Conservation (phyloP, 2,888 invertebrate species). For the Diplolepis rosae region DNA sequence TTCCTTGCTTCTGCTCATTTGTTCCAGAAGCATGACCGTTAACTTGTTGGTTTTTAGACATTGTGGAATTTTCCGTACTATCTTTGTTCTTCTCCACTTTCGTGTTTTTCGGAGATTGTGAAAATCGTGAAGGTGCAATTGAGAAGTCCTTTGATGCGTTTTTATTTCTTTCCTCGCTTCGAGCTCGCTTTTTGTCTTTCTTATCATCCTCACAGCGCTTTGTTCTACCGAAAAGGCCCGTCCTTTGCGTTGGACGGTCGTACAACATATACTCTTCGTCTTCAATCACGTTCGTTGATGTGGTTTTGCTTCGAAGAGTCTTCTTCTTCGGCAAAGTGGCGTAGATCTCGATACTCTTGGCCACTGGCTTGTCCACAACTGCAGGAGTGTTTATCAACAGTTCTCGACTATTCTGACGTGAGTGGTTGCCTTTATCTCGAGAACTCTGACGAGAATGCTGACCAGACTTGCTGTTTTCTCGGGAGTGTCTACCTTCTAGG, state of each 20-base stretch:
- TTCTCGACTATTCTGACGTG: constrained; percentile 79
- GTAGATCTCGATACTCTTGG: constrained; percentile 89
- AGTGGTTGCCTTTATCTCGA: constrained; percentile 80
- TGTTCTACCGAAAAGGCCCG: constrained; percentile 81
- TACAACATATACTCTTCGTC: constrained; percentile 81
- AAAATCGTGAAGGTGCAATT: constrained; percentile 77
- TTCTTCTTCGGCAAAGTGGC: constrained; percentile 93
- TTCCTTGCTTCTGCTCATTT: constrained; percentile 83
- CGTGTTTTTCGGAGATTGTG: constrained; percentile 57
- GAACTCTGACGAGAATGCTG: constrained; percentile 86
- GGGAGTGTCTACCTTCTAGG: constrained; percentile 80
- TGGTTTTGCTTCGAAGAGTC: constrained; percentile 78
- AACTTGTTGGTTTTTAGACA: constrained; percentile 73
- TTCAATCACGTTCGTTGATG: constrained; percentile 81
- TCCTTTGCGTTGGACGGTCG: constrained; percentile 82
- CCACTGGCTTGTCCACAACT: constrained; percentile 70
- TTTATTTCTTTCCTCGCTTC: constrained; percentile 90
- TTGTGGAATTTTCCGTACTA: constrained; percentile 76
- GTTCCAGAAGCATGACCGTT: neutral
- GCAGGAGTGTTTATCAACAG: constrained; percentile 69
- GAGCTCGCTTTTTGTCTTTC: constrained; percentile 83
- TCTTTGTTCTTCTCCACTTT: constrained; percentile 76
- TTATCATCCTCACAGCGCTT: constrained; percentile 82
- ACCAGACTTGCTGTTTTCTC: constrained; percentile 84
- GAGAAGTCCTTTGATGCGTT: constrained; percentile 82